Evolutionary conservation across 92 coral and sea anemone genomes (phyloP).

Genomic region (Porites cylindrica): DNA sequence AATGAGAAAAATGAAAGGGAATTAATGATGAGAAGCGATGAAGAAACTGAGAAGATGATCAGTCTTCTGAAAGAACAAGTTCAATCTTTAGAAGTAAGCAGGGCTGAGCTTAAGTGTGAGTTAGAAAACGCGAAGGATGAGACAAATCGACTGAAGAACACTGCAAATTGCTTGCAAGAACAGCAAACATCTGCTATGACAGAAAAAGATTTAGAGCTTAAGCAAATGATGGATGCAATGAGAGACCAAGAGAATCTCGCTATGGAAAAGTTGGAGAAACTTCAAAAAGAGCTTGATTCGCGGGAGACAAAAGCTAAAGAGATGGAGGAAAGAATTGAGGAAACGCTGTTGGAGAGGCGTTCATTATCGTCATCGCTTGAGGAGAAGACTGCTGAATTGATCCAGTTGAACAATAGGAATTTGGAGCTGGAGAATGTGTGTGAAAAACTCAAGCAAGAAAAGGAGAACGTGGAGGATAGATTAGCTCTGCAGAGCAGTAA

Average conservation of each 20-base stretch:
- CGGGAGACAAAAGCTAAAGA: constrained; percentile 30
- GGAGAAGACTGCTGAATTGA: constrained; percentile 31
- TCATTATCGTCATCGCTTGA: constrained; percentile 34
- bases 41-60: constrained; percentile 45
- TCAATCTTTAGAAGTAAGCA: constrained; percentile 33
- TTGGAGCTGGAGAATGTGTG: constrained; percentile 49
- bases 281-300: constrained; percentile 47
- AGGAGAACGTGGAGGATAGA: constrained; percentile 7
- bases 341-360: constrained; percentile 38
- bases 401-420: constrained; percentile 39
- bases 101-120: constrained; percentile 50
- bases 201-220: constrained; percentile 30
- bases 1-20: constrained; percentile 39
- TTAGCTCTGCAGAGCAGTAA: constrained; percentile 9
- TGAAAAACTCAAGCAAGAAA: constrained; percentile 13
- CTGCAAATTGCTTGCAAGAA: constrained; percentile 5
- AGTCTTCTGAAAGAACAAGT: constrained; percentile 41
- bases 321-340: constrained; percentile 37
- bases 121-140: constrained; percentile 54
- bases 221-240: neutral
- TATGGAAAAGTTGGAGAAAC: constrained; percentile 15
- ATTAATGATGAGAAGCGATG: constrained; percentile 35
- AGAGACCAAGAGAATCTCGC: constrained; percentile 13
- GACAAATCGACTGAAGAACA: constrained; percentile 16
- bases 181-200: constrained; percentile 27